Evolutionary conservation across 2,113 vertebrate species (phyloP).

Genomic region (Nothoprocta perdicaria): DNA sequence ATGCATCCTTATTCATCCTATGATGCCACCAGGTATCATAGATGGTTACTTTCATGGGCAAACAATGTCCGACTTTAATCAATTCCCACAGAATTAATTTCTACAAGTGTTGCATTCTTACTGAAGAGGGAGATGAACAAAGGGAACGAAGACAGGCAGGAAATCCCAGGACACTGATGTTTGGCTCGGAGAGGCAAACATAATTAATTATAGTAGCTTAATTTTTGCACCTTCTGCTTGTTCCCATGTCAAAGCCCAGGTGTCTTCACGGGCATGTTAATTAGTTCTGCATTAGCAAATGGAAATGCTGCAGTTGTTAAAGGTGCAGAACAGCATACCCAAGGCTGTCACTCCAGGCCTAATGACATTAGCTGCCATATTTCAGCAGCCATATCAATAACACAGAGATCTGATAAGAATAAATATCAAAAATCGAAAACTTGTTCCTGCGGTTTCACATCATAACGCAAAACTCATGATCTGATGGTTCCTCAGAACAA

Average conservation of each 20-base stretch:
- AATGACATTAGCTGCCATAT: not conserved
- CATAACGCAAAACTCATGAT: not conserved
- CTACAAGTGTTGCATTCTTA: slow-evolving; percentile 46
- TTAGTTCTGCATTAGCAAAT: slow-evolving; percentile 8
- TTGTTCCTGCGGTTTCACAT: not conserved
- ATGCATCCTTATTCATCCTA: not conserved
- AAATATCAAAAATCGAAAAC: not conserved
- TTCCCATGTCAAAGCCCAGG: slow-evolving; percentile 55
- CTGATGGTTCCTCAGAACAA: not conserved
- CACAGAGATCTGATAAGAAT: not conserved
- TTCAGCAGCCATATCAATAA: not conserved
- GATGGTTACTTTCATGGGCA: not conserved
- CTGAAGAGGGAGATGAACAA: slow-evolving; percentile 46
- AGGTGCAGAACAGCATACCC: not conserved
- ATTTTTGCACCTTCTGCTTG: slow-evolving; percentile 53
- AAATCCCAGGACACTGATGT: slow-evolving; percentile 1
- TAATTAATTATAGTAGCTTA: slow-evolving; percentile 72
- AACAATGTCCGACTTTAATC: slow-evolving; percentile 48
- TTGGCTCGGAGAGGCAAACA: not conserved
- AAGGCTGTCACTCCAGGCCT: not conserved
- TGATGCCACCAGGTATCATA: not conserved
- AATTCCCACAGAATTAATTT: slow-evolving; percentile 62
- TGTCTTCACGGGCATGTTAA: slow-evolving; percentile 48
- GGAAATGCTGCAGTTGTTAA: not conserved
- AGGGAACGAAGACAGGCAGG: not conserved